Evolutionary conservation across 1,140 invertebrate genomes (phyloP).

Genomic region (Bactericera cockerelli): DNA sequence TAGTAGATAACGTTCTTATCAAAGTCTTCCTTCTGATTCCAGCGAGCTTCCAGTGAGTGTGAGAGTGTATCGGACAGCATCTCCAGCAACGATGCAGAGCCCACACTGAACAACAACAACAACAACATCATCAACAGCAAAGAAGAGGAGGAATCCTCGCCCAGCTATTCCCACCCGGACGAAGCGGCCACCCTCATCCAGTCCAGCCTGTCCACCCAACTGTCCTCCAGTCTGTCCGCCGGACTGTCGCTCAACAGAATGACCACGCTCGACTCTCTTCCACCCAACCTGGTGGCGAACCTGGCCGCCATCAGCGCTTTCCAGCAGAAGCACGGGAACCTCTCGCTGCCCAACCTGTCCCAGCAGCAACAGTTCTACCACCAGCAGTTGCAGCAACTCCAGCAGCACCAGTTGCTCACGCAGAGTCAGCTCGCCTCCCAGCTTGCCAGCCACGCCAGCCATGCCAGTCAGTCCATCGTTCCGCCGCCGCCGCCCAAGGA

Average conservation of each 20-base stretch:
- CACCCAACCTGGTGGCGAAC: conserved; percentile 25
- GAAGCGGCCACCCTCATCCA: too few relatives aligned
- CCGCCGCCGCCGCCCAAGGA: conserved; percentile 15
- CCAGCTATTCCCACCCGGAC: neutral
- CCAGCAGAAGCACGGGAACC: neutral
- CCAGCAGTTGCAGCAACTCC: neutral
- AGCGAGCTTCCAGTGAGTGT: conserved; percentile 1
- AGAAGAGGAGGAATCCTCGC: neutral
- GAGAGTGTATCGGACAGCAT: neutral
- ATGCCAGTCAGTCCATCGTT: conserved; percentile 20
- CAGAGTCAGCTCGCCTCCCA: conserved; percentile 26
- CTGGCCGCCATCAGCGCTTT: neutral
- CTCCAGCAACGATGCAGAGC: neutral
- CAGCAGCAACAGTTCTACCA: neutral
- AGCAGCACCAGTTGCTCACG: conserved; percentile 14
- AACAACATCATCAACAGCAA: neutral
- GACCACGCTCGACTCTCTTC: conserved; percentile 31
- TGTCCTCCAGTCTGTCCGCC: too few relatives aligned
- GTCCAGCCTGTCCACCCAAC: too few relatives aligned
- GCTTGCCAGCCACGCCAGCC: conserved; percentile 18
- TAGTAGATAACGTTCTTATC: neutral
- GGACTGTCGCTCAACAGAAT: conserved; percentile 22
- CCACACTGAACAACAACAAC: neutral
- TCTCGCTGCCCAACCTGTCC: conserved; percentile 20
- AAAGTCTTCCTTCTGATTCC: neutral